A percentile compares a stretch with the other conserved stretches of the same genome.
These are phyloP conservation scores for Parauchenoglanis ngamensis DNA, from an alignment of 2,797 vertebrate genomes.

Conservation along the genomic window DNA sequence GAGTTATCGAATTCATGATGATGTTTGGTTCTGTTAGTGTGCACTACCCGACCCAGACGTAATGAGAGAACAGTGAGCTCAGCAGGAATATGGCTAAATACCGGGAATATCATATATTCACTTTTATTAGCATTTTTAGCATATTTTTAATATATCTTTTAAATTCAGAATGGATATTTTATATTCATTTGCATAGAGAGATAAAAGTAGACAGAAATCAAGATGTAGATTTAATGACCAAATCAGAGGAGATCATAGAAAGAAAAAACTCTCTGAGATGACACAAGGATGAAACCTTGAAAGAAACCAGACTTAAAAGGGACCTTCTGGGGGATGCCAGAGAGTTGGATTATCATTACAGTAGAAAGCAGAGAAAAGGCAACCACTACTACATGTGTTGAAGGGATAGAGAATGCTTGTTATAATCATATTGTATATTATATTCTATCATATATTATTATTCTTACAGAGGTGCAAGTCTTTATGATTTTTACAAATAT, in stretches of 20 bases:
- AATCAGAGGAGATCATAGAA: not conserved
- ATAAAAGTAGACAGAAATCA: not conserved
- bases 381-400: not conserved
- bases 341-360: not conserved
- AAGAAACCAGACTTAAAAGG: not conserved
- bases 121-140: not conserved
- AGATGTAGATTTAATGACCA: not conserved
- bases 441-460: too few species aligned
- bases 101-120: not conserved
- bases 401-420: not conserved
- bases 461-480: not conserved
- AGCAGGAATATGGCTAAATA: not conserved
- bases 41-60: not conserved
- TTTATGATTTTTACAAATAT: not conserved
- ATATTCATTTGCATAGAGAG: not conserved
- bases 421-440: not conserved
- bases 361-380: not conserved
- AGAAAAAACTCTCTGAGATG: not conserved
- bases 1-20: conserved; percentile 1
- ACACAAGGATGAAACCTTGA: not conserved
- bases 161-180: not conserved
- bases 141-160: not conserved
- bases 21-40: not conserved
- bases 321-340: not conserved
- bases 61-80: not conserved